Evolutionary conservation across 2,797 vertebrate species (phyloP).

Genomic region (Enteromius trimaculatus): DNA sequence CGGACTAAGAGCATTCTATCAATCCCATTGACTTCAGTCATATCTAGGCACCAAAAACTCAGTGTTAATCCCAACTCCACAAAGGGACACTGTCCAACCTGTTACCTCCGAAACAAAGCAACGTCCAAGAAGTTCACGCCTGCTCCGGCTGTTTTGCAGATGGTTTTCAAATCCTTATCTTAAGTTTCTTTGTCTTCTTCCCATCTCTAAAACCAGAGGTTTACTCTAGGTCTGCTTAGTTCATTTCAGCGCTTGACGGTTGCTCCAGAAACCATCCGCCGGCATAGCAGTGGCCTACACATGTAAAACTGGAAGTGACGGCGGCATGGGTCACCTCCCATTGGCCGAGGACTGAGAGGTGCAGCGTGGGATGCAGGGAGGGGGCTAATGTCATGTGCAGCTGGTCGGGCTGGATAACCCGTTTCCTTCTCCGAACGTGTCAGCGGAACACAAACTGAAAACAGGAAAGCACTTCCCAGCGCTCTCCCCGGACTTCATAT

Average conservation of each 20-base stretch:
- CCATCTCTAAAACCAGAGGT: slow-evolving; percentile 44
- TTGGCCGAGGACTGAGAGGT: slow-evolving; percentile 60
- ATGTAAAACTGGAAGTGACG: slow-evolving; percentile 63
- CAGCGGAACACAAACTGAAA: slow-evolving; percentile 61
- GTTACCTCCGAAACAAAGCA: background rate
- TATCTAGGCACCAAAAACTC: background rate
- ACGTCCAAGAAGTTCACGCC: slow-evolving; percentile 21
- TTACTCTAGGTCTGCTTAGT: slow-evolving; percentile 60
- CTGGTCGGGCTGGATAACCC: slow-evolving; percentile 64
- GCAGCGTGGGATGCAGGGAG: slow-evolving; percentile 61
- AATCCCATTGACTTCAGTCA: background rate
- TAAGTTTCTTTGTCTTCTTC: slow-evolving; percentile 49
- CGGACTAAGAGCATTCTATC: background rate
- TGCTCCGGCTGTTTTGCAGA: slow-evolving; percentile 49
- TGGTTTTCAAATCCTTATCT: slow-evolving; percentile 59
- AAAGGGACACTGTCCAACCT: background rate
- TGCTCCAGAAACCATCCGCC: slow-evolving; percentile 58
- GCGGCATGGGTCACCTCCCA: slow-evolving; percentile 59
- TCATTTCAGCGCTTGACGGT: slow-evolving; percentile 54
- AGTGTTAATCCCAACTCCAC: background rate
- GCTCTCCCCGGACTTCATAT: slow-evolving; percentile 60
- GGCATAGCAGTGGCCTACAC: slow-evolving; percentile 60
- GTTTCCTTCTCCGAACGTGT: slow-evolving; percentile 63
- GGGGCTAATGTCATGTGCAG: slow-evolving; percentile 63
- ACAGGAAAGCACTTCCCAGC: slow-evolving; percentile 65